Percentiles rank a stretch among this genome's conserved stretches.
These are phyloP conservation scores for Phymorhynchus buccinoides DNA, from an alignment of 1,140 invertebrate species.

Conservation along the genomic window DNA sequence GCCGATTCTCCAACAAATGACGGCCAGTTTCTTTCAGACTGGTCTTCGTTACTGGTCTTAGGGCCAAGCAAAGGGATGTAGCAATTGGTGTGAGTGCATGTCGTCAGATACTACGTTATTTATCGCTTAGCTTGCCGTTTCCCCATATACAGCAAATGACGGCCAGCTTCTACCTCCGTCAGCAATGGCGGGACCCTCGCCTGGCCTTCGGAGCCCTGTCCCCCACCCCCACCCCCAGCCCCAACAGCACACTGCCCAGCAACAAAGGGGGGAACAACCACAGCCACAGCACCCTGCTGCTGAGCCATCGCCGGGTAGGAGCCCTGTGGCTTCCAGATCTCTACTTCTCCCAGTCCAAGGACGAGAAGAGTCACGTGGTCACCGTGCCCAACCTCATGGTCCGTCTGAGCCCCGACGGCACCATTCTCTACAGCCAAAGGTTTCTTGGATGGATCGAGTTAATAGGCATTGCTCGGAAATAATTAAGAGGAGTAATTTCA, in stretches of 20 bases:
- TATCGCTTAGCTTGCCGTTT: neutral
- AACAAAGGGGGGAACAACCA: no score
- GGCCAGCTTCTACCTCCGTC: constrained; percentile 38
- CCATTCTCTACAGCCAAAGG: constrained; percentile 42
- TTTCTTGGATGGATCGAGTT: neutral
- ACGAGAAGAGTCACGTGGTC: constrained; percentile 32
- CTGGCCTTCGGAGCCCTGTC: neutral
- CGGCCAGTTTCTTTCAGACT: no score
- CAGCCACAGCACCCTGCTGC: constrained; percentile 24
- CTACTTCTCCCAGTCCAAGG: constrained; percentile 40
- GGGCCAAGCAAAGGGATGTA: no score
- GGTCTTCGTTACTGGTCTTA: no score
- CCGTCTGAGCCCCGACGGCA: constrained; percentile 36
- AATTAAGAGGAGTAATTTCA: no score
- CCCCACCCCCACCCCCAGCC: no score
- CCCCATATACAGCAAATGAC: constrained; percentile 32
- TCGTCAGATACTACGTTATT: no score
- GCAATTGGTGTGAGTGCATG: no score
- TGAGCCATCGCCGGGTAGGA: constrained; percentile 21
- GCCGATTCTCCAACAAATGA: no score
- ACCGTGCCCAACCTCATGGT: constrained; percentile 44
- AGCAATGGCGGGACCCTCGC: constrained; percentile 41
- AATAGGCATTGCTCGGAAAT: no score
- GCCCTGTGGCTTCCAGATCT: constrained; percentile 40
- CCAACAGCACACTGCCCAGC: neutral